Conservation (phyloP, 2,888 invertebrate genomes). For the Drosophila recens region DNA sequence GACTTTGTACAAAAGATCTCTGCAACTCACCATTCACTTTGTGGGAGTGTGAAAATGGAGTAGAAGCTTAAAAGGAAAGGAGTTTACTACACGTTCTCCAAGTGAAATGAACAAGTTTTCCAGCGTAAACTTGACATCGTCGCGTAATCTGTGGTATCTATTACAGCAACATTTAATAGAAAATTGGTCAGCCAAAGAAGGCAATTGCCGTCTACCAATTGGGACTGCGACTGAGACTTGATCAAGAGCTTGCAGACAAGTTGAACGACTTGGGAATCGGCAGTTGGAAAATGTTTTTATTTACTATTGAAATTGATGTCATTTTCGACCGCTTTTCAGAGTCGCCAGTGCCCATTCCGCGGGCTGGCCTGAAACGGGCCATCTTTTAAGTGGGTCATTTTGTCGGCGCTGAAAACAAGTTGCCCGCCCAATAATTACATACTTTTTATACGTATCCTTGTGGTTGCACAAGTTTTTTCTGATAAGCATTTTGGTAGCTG, state of each 20-base stretch:
- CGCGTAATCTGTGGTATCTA: conserved; percentile 40
- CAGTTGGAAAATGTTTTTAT: conserved; percentile 38
- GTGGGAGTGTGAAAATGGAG: not conserved
- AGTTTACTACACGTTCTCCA: not conserved
- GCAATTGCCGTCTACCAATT: conserved; percentile 8
- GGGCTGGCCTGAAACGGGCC: conserved; percentile 1
- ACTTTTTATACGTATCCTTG: conserved; percentile 53
- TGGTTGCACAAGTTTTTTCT: conserved; percentile 45
- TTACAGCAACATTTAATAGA: conserved; percentile 22
- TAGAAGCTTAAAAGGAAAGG: not conserved
- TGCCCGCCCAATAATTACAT: conserved; percentile 43
- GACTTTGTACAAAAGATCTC: too few relatives aligned
- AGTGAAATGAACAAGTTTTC: conserved; percentile 25
- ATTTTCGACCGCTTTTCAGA: conserved; percentile 41
- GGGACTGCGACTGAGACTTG: conserved; percentile 11
- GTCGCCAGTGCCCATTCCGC: not conserved
- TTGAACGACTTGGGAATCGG: conserved; percentile 41
- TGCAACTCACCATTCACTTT: not conserved
- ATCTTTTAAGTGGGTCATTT: conserved; percentile 51
- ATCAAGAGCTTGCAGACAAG: conserved; percentile 44
- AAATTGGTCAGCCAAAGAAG: conserved; percentile 23
- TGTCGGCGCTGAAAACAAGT: conserved; percentile 47
- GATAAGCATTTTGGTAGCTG: conserved; percentile 22
- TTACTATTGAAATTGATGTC: conserved; percentile 63
- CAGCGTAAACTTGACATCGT: not conserved